phyloP scores from a whole-genome alignment of 2,113 vertebrate species.

The Clarias magur region DNA sequence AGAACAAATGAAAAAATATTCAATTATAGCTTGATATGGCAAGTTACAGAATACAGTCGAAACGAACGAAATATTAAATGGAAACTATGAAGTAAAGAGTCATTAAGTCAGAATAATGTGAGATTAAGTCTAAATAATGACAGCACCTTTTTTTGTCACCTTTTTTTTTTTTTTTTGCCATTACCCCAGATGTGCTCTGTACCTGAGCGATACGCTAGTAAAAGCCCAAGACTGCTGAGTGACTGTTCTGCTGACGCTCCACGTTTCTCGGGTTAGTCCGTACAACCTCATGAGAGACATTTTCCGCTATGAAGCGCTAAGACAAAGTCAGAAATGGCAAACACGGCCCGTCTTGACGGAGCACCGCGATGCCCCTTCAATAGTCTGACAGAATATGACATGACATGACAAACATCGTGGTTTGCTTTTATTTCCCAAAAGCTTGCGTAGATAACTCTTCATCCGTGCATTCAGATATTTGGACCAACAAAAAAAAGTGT shows the following conservation, averaged over 20 bases:
- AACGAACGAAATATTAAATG: neutral
- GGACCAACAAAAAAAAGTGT: neutral
- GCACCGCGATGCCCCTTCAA: conserved; percentile 30
- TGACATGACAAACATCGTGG: neutral
- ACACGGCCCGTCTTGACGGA: conserved; percentile 23
- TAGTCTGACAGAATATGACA: conserved; percentile 44
- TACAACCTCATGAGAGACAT: conserved; percentile 27
- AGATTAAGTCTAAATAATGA: neutral
- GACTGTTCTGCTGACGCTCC: conserved; percentile 31
- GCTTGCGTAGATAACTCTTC: neutral
- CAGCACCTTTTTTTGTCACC: neutral
- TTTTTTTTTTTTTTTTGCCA: neutral
- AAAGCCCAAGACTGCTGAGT: conserved; percentile 23
- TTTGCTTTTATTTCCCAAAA: neutral
- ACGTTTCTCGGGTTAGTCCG: conserved; percentile 42
- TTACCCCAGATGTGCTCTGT: neutral
- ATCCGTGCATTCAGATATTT: neutral
- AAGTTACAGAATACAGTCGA: neutral
- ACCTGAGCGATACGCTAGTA: neutral
- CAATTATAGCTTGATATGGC: neutral
- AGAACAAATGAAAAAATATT: neutral
- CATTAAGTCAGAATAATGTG: neutral
- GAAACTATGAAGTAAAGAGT: neutral
- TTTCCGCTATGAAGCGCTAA: conserved; percentile 51
- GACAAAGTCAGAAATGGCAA: conserved; percentile 38